Evolutionary conservation across 2,888 invertebrate species (phyloP), one percentile per base, ranked within the genome.

Genomic region (Hyalella azteca): DNA sequence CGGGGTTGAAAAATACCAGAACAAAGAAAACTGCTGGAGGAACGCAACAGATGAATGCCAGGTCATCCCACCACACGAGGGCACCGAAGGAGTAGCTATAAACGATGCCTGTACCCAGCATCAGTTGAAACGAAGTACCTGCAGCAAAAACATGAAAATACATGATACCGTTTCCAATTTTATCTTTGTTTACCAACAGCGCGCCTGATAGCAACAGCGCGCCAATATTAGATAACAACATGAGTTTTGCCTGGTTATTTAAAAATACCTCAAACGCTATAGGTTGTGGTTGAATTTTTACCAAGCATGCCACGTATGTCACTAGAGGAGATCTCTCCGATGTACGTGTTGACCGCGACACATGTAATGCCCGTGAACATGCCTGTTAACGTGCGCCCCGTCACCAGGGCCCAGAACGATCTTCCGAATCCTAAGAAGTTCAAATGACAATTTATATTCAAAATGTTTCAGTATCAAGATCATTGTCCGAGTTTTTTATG

Each of bases 31-130:
- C 19, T 19, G 50, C 13, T 3, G 82, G 80, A 60, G 80, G 80
- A 15, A 80, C 32, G 29, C 79, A 73, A 54, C 82, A 80, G 9
- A 78, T 49, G 36, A 82, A 41, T 22, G 82, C 78, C 39, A 82
- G 26, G 66, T 78, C 39, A 76, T 78, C 48, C 82, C 82, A 82
- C 32, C 32, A 45, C 11, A 80, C 19, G 11, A 78, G 32, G 19
- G 48, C 79, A 4, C 82, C 82, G 50, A 82, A 75, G 13, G 41
- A 19, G 75, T 75, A 75, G 2, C 22, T 45, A 45, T 75, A 75
- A 3, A 75, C 75, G 45, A 75, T 75, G 29, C 75, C 75, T 29
- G 45, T 29, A 3, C 75, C 75, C 4, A 75, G 22, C 75, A 75
- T 75, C n/a, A 75, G 29, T 29, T 75, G 75, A 5, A 75, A 75